Evolutionary conservation across 2,888 invertebrate genomes (phyloP).

Genomic region (Pseudanteris insignis): DNA sequence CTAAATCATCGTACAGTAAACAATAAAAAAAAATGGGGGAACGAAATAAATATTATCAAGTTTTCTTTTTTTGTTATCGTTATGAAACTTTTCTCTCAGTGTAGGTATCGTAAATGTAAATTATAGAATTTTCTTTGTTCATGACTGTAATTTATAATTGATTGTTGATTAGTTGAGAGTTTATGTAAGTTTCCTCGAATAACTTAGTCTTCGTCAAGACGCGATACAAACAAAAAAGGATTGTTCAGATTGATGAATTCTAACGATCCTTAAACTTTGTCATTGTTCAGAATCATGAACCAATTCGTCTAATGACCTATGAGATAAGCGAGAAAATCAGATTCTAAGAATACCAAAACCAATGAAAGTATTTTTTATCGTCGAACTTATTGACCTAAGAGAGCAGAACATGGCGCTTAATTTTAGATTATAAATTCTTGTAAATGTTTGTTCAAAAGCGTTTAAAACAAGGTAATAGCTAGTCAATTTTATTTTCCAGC

Average conservation of each 20-base stretch:
- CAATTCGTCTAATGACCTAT: slow-evolving; percentile 22
- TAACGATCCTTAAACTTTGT: neutral
- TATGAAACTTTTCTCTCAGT: too few species aligned
- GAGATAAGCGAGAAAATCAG: slow-evolving; percentile 29
- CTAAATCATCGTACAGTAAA: too few species aligned
- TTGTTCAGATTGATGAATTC: neutral
- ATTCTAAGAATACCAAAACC: slow-evolving; percentile 42
- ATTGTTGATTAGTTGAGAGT: slow-evolving; percentile 5
- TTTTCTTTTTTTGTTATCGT: too few species aligned
- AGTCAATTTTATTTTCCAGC: too few species aligned
- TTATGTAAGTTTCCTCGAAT: slow-evolving; percentile 1
- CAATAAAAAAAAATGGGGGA: too few species aligned
- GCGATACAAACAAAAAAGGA: neutral
- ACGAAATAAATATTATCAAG: too few species aligned
- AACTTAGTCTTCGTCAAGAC: slow-evolving; percentile 8
- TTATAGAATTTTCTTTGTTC: slow-evolving; percentile 2
- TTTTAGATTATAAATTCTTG: too few species aligned
- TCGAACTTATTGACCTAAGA: slow-evolving; percentile 50
- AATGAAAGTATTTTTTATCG: slow-evolving; percentile 9
- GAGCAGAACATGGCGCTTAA: slow-evolving; percentile 48
- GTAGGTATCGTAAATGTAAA: too few species aligned
- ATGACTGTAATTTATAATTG: neutral
- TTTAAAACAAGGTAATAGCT: too few species aligned
- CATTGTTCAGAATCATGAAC: slow-evolving; percentile 3
- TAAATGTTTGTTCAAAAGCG: too few species aligned